phyloP scores from a whole-genome alignment of 2,113 vertebrate species.

The Ictidomys tridecemlineatus region DNA sequence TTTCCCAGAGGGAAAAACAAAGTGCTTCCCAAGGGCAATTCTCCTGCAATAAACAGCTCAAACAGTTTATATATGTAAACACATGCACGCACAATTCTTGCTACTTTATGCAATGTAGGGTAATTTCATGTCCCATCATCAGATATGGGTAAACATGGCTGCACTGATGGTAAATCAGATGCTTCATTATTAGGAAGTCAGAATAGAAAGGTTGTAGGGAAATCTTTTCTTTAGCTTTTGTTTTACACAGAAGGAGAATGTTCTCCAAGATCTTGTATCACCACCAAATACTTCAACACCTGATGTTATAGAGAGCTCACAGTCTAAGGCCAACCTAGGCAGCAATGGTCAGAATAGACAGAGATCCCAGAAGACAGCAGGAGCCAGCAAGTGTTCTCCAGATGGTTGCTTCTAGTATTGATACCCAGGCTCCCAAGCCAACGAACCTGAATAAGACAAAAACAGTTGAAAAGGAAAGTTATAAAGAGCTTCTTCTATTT shows the following conservation, averaged over 20 bases:
- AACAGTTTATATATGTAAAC: not conserved
- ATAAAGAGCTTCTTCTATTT: not conserved
- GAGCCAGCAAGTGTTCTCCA: not conserved
- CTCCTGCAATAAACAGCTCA: constrained; percentile 20
- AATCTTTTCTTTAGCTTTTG: constrained; percentile 44
- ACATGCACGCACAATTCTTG: not conserved
- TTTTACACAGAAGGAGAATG: not conserved
- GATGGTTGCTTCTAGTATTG: too few relatives aligned
- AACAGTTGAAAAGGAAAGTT: not conserved
- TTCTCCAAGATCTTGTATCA: not conserved
- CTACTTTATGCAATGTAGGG: not conserved
- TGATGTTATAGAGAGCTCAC: not conserved
- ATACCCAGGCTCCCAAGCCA: not conserved
- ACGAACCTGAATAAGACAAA: not conserved
- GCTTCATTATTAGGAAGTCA: not conserved
- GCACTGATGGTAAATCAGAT: not conserved
- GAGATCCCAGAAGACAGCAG: not conserved
- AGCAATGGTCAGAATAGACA: not conserved
- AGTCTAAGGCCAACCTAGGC: not conserved
- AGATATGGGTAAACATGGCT: not conserved
- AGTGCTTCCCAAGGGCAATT: constrained; percentile 7
- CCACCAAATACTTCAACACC: not conserved
- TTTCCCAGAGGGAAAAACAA: not conserved
- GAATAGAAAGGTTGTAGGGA: not conserved
- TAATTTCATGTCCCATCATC: not conserved